Base-by-base conservation (phyloP, 2,888 invertebrate species). In the Apomyelois bistriatella region DNA sequence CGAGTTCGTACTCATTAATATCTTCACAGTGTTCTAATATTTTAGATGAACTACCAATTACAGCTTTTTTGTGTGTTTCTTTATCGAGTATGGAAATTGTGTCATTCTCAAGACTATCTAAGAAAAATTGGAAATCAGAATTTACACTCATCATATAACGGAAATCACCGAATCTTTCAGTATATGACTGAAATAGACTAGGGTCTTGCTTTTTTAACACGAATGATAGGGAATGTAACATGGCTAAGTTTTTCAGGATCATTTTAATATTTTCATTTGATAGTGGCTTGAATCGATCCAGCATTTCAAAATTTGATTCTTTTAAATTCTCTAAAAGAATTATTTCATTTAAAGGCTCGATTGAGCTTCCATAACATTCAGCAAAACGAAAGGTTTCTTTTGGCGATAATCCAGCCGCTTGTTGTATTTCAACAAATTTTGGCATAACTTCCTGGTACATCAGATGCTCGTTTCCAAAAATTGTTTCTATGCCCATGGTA, bases 31-130 rank as follows among this genome's bases (percentile, higher is more conserved):
- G 6, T 1, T 38, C 0, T 3, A 54, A 0, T 4, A 61, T 3
- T 9, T 58, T 50, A 38, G 41, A 30, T 2, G 71, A 0, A 50
- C 62, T 56, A 12, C 68, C 58, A 36, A 50, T 58, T 1, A 76
- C 7, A 3, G 55, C 40, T 10, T 68, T 62, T 17, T 59, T 65
- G 41, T 74, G 62, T 15, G 58, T 61, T 0, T 65, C 66, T 1
- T 61, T 54, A 3, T 72, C 59, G 10, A 79, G 48, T 5, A 74
- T 9, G 7, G 8, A 55, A 0, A 43, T 9, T 1, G 64, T 12
- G 3, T 57, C 52, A 1, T 55, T 28, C 28, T 74, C 70, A 6
- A 64, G 13, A 3, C 49, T 37, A 6, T 52, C n/a, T 1, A 65
- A 60, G 28, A 22, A 22, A 22, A 2, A 2, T 22, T 22, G 32